Percentiles rank a stretch among this genome's conserved stretches.
These are phyloP conservation scores for Sinocyclocheilus anophthalmus DNA, from an alignment of 2,113 vertebrate genomes.

Conservation along the genomic window DNA sequence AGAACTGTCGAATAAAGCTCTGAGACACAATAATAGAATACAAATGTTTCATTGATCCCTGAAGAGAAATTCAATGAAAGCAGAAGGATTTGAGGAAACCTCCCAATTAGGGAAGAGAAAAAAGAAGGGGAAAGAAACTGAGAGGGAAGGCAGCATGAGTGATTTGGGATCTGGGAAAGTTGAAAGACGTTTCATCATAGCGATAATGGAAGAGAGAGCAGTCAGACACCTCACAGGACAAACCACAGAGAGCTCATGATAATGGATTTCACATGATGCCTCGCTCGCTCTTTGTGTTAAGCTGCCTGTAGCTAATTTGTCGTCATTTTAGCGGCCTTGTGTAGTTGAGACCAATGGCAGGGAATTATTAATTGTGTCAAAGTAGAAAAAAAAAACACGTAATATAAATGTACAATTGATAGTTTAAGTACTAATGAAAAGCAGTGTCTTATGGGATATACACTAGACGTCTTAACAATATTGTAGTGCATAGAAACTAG, in stretches of 20 bases:
- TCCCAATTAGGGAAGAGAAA: neutral
- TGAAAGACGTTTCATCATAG: slow-evolving; percentile 67
- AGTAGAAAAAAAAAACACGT: neutral
- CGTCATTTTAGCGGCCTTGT: neutral
- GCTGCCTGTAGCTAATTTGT: slow-evolving; percentile 24
- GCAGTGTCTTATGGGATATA: neutral
- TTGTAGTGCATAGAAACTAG: neutral
- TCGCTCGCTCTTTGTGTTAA: slow-evolving; percentile 28
- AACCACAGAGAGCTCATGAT: slow-evolving; percentile 82
- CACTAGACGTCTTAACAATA: neutral
- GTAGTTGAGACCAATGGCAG: neutral
- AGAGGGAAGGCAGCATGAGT: slow-evolving; percentile 11
- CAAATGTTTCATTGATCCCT: slow-evolving; percentile 26
- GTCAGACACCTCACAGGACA: slow-evolving; percentile 71
- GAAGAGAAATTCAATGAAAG: slow-evolving; percentile 13
- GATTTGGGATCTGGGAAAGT: slow-evolving; percentile 50
- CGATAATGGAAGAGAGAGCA: slow-evolving; percentile 67
- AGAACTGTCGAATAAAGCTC: neutral
- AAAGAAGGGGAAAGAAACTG: neutral
- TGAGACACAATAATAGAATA: slow-evolving; percentile 18
- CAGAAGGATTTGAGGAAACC: slow-evolving; percentile 30
- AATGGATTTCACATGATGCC: slow-evolving; percentile 87
- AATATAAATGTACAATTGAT: neutral
- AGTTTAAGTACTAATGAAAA: neutral
- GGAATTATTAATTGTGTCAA: neutral